A percentile compares a stretch with the other conserved stretches of the same genome.
Evolutionary conservation across 2,113 vertebrate species (phyloP).

Genomic region (Burhinus bistriatus): DNA sequence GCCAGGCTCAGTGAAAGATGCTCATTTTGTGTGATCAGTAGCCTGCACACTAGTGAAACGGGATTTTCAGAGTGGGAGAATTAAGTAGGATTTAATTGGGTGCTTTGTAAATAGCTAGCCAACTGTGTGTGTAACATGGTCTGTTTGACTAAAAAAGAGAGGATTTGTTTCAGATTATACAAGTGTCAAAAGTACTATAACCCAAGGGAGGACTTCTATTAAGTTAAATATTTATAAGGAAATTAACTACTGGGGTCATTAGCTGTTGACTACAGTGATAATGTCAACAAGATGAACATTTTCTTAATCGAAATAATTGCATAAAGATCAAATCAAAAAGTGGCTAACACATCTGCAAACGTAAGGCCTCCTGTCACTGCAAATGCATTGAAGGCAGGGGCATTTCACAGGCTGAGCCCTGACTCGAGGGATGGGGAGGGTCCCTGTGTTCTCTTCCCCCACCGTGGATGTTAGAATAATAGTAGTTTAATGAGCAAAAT

Average conservation of each 20-base stretch:
- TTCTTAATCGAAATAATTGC: constrained; percentile 34
- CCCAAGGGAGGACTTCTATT: constrained; percentile 59
- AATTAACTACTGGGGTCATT: constrained; percentile 48
- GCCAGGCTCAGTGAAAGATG: constrained; percentile 35
- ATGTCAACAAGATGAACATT: constrained; percentile 39
- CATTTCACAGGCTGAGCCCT: background rate
- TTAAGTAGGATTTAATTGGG: constrained; percentile 82
- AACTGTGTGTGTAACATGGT: constrained; percentile 72
- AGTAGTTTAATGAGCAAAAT: constrained; percentile 12
- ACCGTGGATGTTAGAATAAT: background rate
- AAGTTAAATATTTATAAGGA: constrained; percentile 74
- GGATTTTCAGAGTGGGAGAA: constrained; percentile 72
- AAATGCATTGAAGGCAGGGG: background rate
- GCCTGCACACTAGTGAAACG: constrained; percentile 35
- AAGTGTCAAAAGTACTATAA: constrained; percentile 71
- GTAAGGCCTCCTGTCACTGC: background rate
- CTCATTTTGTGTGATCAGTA: constrained; percentile 57
- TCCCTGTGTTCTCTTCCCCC: background rate
- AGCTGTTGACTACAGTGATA: constrained; percentile 37
- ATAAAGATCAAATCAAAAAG: background rate
- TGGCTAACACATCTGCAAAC: background rate
- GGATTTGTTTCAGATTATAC: constrained; percentile 77
- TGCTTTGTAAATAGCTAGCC: constrained; percentile 77
- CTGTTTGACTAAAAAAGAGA: constrained; percentile 71
- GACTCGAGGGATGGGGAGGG: background rate